Conservation (phyloP, 2,113 vertebrate genomes). For the Dipodomys merriami region DNA sequence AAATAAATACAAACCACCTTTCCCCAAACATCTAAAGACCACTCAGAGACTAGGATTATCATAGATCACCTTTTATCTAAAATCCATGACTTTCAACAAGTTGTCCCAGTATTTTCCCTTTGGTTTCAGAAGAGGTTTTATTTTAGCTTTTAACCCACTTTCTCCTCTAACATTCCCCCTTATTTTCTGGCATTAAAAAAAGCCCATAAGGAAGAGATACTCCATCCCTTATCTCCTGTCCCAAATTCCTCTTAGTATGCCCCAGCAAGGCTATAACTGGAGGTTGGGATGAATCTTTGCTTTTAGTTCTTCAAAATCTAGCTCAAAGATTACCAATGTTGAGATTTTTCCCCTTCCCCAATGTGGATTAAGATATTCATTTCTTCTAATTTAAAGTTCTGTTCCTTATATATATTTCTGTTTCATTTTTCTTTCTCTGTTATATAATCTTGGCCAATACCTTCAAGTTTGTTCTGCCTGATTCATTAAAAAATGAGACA, state of each 20-base stretch:
- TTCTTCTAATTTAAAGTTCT: background rate
- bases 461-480: background rate
- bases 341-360: background rate
- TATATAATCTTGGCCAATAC: background rate
- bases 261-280: background rate
- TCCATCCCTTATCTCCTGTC: background rate
- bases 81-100: background rate
- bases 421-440: background rate
- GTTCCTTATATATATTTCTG: background rate
- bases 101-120: background rate
- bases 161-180: conserved; percentile 4
- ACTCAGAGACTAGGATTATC: background rate
- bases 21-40: background rate
- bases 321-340: background rate
- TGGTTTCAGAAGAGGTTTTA: background rate
- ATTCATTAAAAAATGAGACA: background rate
- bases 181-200: background rate
- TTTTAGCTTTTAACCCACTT: conserved; percentile 6
- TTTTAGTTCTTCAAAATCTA: conserved; percentile 30
- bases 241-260: background rate
- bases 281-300: background rate
- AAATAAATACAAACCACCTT: too few relatives aligned
- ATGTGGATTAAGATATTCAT: background rate
- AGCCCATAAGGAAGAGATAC: background rate
- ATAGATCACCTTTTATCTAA: background rate